These are phyloP conservation scores for Fistularia tabacaria DNA, from an alignment of 2,797 vertebrate species.

Conservation along the genomic window DNA sequence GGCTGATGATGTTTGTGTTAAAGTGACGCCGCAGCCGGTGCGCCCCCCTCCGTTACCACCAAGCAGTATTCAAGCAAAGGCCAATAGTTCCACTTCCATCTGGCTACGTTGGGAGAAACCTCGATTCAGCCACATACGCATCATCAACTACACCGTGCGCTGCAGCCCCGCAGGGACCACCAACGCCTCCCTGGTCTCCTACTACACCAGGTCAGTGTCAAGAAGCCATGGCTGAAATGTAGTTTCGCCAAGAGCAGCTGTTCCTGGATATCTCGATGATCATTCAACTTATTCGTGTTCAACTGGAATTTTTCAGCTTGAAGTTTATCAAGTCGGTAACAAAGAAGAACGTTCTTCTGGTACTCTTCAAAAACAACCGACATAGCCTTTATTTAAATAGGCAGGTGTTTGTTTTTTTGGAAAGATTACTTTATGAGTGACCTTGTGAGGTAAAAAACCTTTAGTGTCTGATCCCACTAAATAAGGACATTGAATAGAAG, in stretches of 20 bases:
- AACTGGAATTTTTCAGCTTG: too few relatives aligned
- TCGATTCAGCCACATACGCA: constrained; percentile 85
- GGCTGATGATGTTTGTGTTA: constrained; percentile 15
- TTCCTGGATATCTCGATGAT: neutral
- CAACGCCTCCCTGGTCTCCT: constrained; percentile 90
- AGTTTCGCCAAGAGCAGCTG: too few relatives aligned
- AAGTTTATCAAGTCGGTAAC: too few relatives aligned
- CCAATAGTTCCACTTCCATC: constrained; percentile 93
- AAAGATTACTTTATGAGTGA: neutral
- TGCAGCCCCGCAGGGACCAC: constrained; percentile 90
- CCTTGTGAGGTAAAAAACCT: neutral
- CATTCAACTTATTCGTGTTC: too few relatives aligned
- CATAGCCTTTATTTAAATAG: too few relatives aligned
- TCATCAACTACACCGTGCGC: constrained; percentile 94
- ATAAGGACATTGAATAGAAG: neutral
- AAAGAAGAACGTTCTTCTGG: too few relatives aligned
- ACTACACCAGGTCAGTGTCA: constrained; percentile 86
- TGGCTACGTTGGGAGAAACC: constrained; percentile 95
- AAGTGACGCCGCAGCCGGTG: constrained; percentile 45
- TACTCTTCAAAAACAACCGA: neutral
- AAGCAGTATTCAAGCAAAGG: constrained; percentile 83
- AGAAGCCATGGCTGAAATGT: too few relatives aligned
- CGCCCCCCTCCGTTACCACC: constrained; percentile 87
- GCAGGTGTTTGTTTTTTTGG: neutral
- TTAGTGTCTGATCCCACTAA: neutral